Evolutionary conservation across 2,797 vertebrate species (phyloP), one percentile per base, ranked within the genome.

Genomic region (Neopelma chrysocephalum): DNA sequence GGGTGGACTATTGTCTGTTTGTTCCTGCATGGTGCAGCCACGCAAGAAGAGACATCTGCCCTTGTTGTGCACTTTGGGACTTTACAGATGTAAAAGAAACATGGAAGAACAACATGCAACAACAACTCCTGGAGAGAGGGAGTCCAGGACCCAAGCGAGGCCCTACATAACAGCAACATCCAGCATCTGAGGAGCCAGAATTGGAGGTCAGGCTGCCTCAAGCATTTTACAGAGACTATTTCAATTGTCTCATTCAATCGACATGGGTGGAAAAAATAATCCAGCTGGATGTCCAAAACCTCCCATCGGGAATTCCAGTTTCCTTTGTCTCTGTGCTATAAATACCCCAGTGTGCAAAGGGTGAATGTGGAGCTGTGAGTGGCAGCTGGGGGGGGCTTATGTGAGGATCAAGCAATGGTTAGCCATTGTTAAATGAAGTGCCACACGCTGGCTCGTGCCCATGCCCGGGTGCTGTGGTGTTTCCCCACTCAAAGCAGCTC

Each of bases 401-500:
- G 76, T 62, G 68, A 73, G 91, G 95, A 95, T 97, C 94, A 96
- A 89, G 87, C 1, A 0, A 57, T 0, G 5, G 93, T 92, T 90
- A 93, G 42, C 92, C 83, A 89, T 95, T 93, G 92, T 97, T 91
- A 94, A 94, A 76, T 75, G 69, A 94, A 95, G 95, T 93, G 95
- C 86, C 70, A 77, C 12, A 11, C 0, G 3, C 73, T 97, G 96
- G 94, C 88, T 96, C 56, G 20, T 1, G 5, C 43, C 71, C 34
- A 32, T 62, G 66, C 34, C 72, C 0, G 0, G 51, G 47, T 32
- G 5, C 23, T 48, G 23, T 42, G 60, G 77, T 70, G 86, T 61
- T 93, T 92, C 83, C 87, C 54, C 16, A 12, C 50, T 57, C 79
- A 73, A 64, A 94, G 83, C 25, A 95, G 69, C 53, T 47, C 45